These are phyloP conservation scores for Caenorhabditis becei DNA, from an alignment of 2,888 invertebrate genomes.

Conservation along the genomic window DNA sequence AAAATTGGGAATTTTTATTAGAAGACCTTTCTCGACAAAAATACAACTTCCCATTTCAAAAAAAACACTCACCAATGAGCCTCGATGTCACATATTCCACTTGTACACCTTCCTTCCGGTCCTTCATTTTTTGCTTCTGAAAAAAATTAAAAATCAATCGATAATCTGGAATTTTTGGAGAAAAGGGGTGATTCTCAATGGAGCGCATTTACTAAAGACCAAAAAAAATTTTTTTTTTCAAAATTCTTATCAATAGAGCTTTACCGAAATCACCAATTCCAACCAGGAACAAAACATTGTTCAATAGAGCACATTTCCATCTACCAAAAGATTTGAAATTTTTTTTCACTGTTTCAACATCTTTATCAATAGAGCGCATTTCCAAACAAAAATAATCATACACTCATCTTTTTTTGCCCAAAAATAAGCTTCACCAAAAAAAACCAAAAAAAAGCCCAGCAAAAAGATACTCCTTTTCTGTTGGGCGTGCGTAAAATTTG, in stretches of 20 bases:
- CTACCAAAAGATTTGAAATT: neutral
- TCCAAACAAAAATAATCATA: neutral
- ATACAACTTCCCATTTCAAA: neutral
- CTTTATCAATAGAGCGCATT: neutral
- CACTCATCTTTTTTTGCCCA: neutral
- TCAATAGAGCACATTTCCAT: too few species aligned
- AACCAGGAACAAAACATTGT: too few species aligned
- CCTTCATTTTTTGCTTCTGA: slow-evolving; percentile 64
- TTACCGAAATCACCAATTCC: too few species aligned
- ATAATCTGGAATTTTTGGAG: too few species aligned
- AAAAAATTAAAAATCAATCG: slow-evolving; percentile 3
- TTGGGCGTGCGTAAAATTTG: slow-evolving; percentile 27
- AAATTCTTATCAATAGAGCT: too few species aligned
- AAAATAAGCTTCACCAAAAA: neutral
- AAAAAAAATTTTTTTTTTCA: too few species aligned
- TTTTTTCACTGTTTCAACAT: slow-evolving; percentile 9
- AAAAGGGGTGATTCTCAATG: too few species aligned
- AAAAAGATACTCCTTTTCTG: slow-evolving; percentile 13
- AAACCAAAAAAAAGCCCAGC: slow-evolving; percentile 8
- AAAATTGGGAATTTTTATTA: neutral
- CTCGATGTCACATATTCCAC: slow-evolving; percentile 65
- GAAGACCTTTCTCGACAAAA: neutral
- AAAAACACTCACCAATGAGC: slow-evolving; percentile 54
- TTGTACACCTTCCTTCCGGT: slow-evolving; percentile 60
- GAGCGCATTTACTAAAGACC: too few species aligned